A percentile compares a stretch with the other conserved stretches of the same genome.
Evolutionary conservation across 1,140 invertebrate species (phyloP).

Genomic region (Nylanderia fulva): DNA sequence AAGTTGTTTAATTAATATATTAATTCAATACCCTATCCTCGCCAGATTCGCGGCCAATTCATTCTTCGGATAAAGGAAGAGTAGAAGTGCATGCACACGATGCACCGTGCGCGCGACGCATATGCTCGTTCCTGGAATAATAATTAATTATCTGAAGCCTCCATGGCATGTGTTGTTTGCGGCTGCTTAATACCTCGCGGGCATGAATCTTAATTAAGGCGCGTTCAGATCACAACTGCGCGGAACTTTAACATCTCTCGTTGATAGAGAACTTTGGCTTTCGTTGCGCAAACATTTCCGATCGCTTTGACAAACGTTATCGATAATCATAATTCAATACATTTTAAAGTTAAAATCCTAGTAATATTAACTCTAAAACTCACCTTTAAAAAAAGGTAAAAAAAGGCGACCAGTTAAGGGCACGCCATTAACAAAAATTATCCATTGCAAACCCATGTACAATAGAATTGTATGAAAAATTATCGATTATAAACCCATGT

Average conservation of each 20-base stretch:
- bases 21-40: background rate
- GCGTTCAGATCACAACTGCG: slow-evolving; percentile 6
- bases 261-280: background rate
- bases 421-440: too few relatives aligned
- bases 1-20: slow-evolving; percentile 52
- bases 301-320: slow-evolving; percentile 1
- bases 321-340: background rate
- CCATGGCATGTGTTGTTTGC: background rate
- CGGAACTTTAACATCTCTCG: background rate
- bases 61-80: slow-evolving; percentile 18
- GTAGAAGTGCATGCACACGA: background rate
- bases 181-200: slow-evolving; percentile 19
- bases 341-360: background rate
- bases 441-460: too few relatives aligned
- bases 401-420: too few relatives aligned
- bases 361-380: too few relatives aligned
- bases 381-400: too few relatives aligned
- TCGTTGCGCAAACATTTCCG: slow-evolving; percentile 2
- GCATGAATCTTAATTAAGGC: slow-evolving; percentile 49
- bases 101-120: background rate
- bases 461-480: too few relatives aligned
- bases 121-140: slow-evolving; percentile 41
- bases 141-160: slow-evolving; percentile 34
- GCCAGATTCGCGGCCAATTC: slow-evolving; percentile 1
- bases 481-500: too few relatives aligned